Percentiles rank a stretch among this genome's conserved stretches.
phyloP scores from a whole-genome alignment of 2,888 invertebrate genomes.

The Ashinkailepas kermadecensis region DNA sequence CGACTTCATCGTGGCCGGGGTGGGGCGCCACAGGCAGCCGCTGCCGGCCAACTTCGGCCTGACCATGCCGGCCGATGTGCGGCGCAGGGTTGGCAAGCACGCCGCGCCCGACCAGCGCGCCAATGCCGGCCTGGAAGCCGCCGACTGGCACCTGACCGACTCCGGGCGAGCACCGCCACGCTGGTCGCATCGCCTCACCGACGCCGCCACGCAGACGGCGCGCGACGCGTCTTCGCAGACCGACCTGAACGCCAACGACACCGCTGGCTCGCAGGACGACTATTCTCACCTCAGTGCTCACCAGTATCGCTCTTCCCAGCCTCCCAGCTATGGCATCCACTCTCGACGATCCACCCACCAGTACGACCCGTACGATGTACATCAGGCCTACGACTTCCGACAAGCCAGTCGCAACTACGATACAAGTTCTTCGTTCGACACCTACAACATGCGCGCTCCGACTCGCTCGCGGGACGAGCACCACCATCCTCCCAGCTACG shows the following conservation, averaged over 20 bases:
- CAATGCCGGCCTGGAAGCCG: neutral
- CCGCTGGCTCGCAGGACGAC: neutral
- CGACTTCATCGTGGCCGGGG: neutral
- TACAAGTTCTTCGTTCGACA: neutral
- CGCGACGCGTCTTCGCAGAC: neutral
- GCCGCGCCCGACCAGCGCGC: neutral
- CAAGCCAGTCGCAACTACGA: neutral
- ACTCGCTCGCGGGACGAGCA: neutral
- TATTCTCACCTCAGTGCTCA: neutral
- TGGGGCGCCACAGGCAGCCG: neutral
- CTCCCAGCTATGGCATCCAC: neutral
- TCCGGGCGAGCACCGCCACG: neutral
- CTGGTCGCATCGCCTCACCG: neutral
- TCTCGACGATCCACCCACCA: neutral
- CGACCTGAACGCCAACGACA: neutral
- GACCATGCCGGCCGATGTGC: neutral
- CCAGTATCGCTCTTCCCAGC: neutral
- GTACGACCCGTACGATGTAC: neutral
- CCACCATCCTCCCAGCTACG: neutral
- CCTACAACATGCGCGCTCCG: neutral
- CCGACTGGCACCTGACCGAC: neutral
- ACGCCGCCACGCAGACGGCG: constrained; percentile 1
- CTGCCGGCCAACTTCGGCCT: neutral
- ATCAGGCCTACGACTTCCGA: too few species aligned
- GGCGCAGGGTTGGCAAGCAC: neutral